Base-by-base conservation (phyloP, 1,140 invertebrate species). In the Drosophila nigrodunni region DNA sequence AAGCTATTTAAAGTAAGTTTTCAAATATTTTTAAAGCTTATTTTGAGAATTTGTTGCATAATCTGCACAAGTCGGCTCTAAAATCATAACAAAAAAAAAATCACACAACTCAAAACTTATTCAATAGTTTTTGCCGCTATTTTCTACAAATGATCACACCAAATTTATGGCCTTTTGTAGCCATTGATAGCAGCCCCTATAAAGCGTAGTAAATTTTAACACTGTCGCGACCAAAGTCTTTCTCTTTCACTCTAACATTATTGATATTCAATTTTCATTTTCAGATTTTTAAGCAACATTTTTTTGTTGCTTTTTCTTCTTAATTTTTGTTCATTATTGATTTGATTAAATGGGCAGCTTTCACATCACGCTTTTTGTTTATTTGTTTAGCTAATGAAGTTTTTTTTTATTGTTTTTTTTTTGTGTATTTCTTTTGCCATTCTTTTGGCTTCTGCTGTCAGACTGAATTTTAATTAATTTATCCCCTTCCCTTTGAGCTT, bases 391-490 rank as follows among this genome's bases (percentile, higher is more conserved):
- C 59, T 75, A 75, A 75, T 75, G 66, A 74, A 65, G 46, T 50
- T 54, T 58, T 66, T 55, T 60, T 64, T 64, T 74, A 39, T 46
- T 61, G 58, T 8, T 7, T 39, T 13, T 57, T 44, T 47, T 21
- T 21, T 2, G 18, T 21, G 18, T 21, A 21, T 21, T 2, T 30
- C 15, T 66, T 69, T 75, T 49, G 44, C 6, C n/a, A 18, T 58
- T 58, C 41, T 47, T 64, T 47, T 59, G 11, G n/a, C 13, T 25
- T 47, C 35, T 57, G 13, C 39, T 64, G 13, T 13, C 15, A 13
- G 61, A 35, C 25, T 44, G 65, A 54, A 68, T 79, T 68, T 83
- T 72, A 76, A 82, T 83, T 80, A 73, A 77, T 83, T 82, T 37
- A 8, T 13, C 35, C 6, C 37, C 18, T 11, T 39, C 8, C 52